Conservation (phyloP, 2,888 invertebrate species). For the Hirtodrosophila trivittata region DNA sequence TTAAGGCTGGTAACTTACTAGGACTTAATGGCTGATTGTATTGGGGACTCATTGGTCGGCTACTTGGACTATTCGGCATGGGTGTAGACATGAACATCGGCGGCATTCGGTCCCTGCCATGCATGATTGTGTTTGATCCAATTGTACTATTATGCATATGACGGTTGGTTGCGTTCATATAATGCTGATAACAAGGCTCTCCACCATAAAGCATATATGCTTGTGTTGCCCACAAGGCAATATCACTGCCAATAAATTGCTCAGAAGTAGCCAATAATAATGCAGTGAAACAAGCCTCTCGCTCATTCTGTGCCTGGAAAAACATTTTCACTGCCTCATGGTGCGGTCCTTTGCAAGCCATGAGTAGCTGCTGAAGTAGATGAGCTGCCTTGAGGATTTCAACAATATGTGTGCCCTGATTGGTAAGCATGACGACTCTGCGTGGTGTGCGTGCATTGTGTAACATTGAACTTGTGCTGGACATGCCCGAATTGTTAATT, state of each 20-base stretch:
- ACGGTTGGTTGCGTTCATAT: conserved; percentile 49
- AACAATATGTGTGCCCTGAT: conserved; percentile 93
- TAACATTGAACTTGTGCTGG: conserved; percentile 70
- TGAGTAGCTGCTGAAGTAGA: conserved; percentile 91
- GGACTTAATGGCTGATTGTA: conserved; percentile 83
- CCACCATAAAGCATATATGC: conserved; percentile 97
- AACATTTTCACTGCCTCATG: conserved; percentile 93
- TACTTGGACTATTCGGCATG: conserved; percentile 60
- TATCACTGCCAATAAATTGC: conserved; percentile 85
- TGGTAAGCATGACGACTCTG: conserved; percentile 93
- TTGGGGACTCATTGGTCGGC: conserved; percentile 67
- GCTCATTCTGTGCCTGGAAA: conserved; percentile 92
- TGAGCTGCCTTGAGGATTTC: conserved; percentile 94
- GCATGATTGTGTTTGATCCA: conserved; percentile 19
- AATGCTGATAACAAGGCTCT: conserved; percentile 85
- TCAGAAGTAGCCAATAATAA: conserved; percentile 92
- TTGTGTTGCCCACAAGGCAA: conserved; percentile 94
- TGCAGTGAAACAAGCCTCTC: conserved; percentile 95
- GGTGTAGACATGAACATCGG: conserved; percentile 83
- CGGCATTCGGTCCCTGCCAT: conserved; percentile 58
- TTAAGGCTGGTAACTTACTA: conserved; percentile 76
- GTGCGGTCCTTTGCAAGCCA: conserved; percentile 93
- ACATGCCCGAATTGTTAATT: conserved; percentile 82
- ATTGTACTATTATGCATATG: conserved; percentile 43
- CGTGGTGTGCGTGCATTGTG: conserved; percentile 87